Conservation (phyloP, 2,113 vertebrate genomes). For the Seriola quinqueradiata region DNA sequence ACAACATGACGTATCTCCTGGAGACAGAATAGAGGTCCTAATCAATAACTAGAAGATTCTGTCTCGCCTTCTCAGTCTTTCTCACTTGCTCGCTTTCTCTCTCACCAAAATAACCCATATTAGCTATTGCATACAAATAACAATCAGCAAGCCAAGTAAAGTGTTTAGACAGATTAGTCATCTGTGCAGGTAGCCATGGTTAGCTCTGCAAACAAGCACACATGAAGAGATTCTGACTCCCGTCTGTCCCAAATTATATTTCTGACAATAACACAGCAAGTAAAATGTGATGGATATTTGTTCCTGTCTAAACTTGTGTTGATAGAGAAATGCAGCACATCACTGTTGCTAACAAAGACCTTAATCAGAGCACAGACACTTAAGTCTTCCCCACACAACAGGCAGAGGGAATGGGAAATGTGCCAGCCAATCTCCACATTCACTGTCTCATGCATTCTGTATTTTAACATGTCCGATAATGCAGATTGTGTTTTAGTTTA, state of each 20-base stretch:
- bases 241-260: not conserved
- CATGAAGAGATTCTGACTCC: not conserved
- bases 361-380: conserved; percentile 14
- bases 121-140: not conserved
- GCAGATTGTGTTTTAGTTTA: conserved; percentile 1
- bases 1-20: not conserved
- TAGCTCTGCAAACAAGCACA: not conserved
- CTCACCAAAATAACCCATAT: not conserved
- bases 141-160: not conserved
- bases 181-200: not conserved
- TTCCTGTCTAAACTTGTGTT: not conserved
- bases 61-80: not conserved
- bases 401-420: conserved; percentile 13
- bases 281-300: not conserved
- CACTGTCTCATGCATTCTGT: not conserved
- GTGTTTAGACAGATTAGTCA: conserved; percentile 12
- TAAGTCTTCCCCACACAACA: not conserved
- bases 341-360: conserved; percentile 9
- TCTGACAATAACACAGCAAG: not conserved
- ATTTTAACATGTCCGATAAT: not conserved
- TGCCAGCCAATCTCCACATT: conserved; percentile 25
- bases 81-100: not conserved
- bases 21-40: not conserved
- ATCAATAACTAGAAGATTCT: conserved; percentile 8
- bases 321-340: not conserved